phyloP scores from a whole-genome alignment of 2,888 invertebrate species.

The Sympetrum striolatum region DNA sequence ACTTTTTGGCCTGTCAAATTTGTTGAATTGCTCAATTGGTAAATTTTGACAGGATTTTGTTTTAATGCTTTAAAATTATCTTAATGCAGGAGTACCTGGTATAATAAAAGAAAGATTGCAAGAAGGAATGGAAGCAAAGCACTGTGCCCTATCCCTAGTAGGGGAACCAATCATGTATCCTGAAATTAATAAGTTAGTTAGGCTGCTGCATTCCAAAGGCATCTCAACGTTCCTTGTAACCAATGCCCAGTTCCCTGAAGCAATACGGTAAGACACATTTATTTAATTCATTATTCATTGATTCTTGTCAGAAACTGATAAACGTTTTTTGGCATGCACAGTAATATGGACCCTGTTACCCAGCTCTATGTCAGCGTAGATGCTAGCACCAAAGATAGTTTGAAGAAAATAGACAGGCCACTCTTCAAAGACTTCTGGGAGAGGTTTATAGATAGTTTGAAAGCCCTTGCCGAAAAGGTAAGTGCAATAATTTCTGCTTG shows the following conservation, averaged over 20 bases:
- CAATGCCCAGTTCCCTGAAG: slow-evolving; percentile 68
- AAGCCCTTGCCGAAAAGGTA: slow-evolving; percentile 60
- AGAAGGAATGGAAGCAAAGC: slow-evolving; percentile 62
- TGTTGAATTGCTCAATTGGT: too few species aligned
- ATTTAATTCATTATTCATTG: background rate
- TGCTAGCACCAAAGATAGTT: slow-evolving; percentile 64
- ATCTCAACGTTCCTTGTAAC: slow-evolving; percentile 67
- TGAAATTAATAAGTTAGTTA: slow-evolving; percentile 63
- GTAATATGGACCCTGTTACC: slow-evolving; percentile 61
- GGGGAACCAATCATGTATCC: slow-evolving; percentile 71
- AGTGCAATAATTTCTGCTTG: slow-evolving; percentile 44
- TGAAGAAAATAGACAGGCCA: slow-evolving; percentile 67
- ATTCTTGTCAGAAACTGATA: background rate
- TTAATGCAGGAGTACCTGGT: slow-evolving; percentile 63
- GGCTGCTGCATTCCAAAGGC: slow-evolving; percentile 60
- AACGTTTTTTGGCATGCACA: slow-evolving; percentile 46
- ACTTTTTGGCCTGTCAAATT: too few species aligned
- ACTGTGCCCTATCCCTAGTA: slow-evolving; percentile 67
- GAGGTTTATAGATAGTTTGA: slow-evolving; percentile 62
- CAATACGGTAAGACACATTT: slow-evolving; percentile 58
- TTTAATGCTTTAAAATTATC: background rate
- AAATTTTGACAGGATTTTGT: too few species aligned
- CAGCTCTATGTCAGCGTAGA: slow-evolving; percentile 68
- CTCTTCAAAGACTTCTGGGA: slow-evolving; percentile 67
- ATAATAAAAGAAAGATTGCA: slow-evolving; percentile 60